Evolutionary conservation across 2,113 vertebrate genomes (phyloP).

Genomic region (Corapipo altera): DNA sequence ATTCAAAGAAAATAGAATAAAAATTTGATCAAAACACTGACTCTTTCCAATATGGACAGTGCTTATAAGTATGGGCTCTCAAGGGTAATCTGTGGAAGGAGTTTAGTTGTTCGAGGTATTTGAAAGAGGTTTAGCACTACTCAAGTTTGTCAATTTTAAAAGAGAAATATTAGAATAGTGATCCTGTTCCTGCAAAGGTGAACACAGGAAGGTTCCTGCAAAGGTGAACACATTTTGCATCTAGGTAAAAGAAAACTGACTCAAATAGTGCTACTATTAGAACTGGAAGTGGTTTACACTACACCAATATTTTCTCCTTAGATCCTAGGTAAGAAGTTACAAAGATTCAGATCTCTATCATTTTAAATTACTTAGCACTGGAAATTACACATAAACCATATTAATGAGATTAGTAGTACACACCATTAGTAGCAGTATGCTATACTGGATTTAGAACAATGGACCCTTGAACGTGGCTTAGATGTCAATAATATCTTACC

Average conservation of each 20-base stretch:
- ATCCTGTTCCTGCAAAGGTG: background rate
- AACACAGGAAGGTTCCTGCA: background rate
- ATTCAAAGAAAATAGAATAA: background rate
- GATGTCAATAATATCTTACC: background rate
- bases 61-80: background rate
- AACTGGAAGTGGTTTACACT: background rate
- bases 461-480: background rate
- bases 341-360: background rate
- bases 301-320: background rate
- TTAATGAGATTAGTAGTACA: background rate
- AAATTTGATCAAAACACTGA: background rate
- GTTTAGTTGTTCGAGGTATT: background rate
- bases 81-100: background rate
- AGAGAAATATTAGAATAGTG: background rate
- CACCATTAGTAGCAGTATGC: background rate
- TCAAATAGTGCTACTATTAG: background rate
- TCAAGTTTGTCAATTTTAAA: background rate
- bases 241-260: background rate
- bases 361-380: background rate
- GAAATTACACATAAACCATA: background rate
- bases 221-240: background rate
- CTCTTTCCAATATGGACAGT: background rate
- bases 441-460: background rate
- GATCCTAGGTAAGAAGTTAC: background rate
- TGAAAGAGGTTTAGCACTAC: background rate